phyloP scores from a whole-genome alignment of 2,113 vertebrate genomes.

The Henicopernis longicauda region DNA sequence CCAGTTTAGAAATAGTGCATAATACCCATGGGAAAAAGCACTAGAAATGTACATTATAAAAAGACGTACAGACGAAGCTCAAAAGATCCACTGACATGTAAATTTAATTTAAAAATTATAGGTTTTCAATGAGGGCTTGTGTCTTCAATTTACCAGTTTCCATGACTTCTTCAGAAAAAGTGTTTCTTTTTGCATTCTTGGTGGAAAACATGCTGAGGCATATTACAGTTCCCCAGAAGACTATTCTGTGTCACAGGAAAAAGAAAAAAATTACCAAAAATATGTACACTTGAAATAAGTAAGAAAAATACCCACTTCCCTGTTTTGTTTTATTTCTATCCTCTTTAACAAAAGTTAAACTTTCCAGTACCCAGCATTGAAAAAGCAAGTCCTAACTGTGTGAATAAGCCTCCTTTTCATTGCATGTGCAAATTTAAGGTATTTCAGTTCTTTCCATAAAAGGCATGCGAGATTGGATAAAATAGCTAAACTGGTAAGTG shows the following conservation, averaged over 20 bases:
- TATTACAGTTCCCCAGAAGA: neutral
- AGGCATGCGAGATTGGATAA: neutral
- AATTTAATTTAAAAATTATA: slow-evolving; percentile 43
- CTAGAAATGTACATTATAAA: neutral
- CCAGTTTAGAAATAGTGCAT: slow-evolving; percentile 12
- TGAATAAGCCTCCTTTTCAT: neutral
- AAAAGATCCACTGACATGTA: slow-evolving; percentile 40
- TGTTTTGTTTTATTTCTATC: neutral
- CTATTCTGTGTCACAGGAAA: neutral
- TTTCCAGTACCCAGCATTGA: neutral
- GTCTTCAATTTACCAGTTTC: slow-evolving; percentile 40
- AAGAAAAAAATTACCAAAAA: neutral
- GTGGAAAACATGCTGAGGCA: neutral
- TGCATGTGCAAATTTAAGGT: neutral
- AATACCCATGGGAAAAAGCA: slow-evolving; percentile 24
- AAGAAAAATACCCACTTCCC: neutral
- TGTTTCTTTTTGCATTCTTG: slow-evolving; percentile 30
- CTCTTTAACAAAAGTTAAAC: neutral
- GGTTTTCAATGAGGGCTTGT: slow-evolving; percentile 43
- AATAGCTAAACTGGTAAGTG: neutral
- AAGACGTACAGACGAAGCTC: neutral
- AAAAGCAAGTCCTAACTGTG: neutral
- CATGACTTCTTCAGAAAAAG: slow-evolving; percentile 5
- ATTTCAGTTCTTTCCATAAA: neutral
- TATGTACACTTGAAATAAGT: neutral